Base-by-base conservation (phyloP, 1,140 invertebrate species). In the Pseudomyrmex dendroicus region DNA sequence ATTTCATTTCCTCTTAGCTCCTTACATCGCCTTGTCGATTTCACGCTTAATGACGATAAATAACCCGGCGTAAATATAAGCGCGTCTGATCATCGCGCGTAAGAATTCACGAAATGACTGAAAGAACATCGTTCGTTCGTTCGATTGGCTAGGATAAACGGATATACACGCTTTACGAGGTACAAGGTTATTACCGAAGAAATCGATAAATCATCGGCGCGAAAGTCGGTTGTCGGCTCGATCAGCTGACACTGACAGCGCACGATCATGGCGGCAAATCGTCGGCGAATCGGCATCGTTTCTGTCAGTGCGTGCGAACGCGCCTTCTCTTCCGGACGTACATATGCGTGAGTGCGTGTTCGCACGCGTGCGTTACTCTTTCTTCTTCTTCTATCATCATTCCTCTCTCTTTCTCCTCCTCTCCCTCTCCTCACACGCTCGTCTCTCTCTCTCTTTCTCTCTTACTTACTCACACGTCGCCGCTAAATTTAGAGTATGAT, bases 401-500 rank as follows among this genome's bases (percentile, higher is more conserved):
- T 20, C 25, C n/a, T 59, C 25, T 67, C 17, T 85, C 57, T 82
- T 56, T 62, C 83, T 52, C 46, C 72, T 68, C 9, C 5, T 54
- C 63, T 20, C n/a, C 70, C 56, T 56, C 63, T 44, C 5, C 5
- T 35, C n/a, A 22, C 59, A 52, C 54, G 64, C 59, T 13, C 66
- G 20, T 82, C 7, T 74, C 70, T 63, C 17, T 35, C 57, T 82
- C 12, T 59, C 25, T 67, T 57, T 52, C 46, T 82, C 68, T 12
- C 9, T 54, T 59, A 15, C 20, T 73, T 63, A 50, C 63, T 44
- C 7, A 54, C 17, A 7, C 59, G 48, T 52, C 46, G 7, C 10
- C 44, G 86, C 88, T 91, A 91, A 90, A 91, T 91, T 89, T 91
- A 91, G 89, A 82, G 84, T 89, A 91, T 90, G 90, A 90, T 90